Evolutionary conservation across 2,888 invertebrate species (phyloP).

Genomic region (Eupithecia insigniata): DNA sequence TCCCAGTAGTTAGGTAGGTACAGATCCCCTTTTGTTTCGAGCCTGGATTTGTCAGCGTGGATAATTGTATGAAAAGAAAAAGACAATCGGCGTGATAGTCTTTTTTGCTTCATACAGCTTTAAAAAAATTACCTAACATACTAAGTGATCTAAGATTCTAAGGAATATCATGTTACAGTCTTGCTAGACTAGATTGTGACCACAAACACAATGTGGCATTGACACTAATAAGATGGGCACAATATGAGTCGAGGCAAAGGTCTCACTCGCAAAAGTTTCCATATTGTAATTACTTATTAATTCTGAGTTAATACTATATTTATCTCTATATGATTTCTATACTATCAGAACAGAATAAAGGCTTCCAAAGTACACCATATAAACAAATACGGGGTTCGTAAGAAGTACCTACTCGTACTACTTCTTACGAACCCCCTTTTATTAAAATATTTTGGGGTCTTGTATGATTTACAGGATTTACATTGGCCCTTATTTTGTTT

Average conservation of each 20-base stretch:
- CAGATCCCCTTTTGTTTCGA: neutral
- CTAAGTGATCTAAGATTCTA: slow-evolving; percentile 47
- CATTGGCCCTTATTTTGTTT: neutral
- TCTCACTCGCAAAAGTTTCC: slow-evolving; percentile 10
- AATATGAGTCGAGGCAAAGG: slow-evolving; percentile 31
- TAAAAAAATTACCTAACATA: neutral
- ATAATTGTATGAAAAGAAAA: neutral
- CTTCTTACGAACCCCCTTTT: neutral
- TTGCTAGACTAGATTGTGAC: slow-evolving; percentile 67
- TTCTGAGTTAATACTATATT: neutral
- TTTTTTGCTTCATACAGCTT: too few relatives aligned
- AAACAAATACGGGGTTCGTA: neutral
- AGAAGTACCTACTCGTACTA: too few relatives aligned
- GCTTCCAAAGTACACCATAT: neutral
- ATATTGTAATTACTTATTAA: neutral
- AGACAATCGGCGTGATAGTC: too few relatives aligned
- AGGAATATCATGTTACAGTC: slow-evolving; percentile 66
- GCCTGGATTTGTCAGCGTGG: neutral
- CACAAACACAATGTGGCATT: slow-evolving; percentile 74
- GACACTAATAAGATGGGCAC: slow-evolving; percentile 69
- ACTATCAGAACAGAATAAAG: neutral
- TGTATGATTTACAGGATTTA: neutral
- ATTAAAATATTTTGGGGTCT: neutral
- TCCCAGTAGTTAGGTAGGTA: neutral
- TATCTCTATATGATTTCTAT: neutral